These are phyloP conservation scores for Crypturellus undulatus DNA, from an alignment of 2,113 vertebrate genomes.

Conservation along the genomic window DNA sequence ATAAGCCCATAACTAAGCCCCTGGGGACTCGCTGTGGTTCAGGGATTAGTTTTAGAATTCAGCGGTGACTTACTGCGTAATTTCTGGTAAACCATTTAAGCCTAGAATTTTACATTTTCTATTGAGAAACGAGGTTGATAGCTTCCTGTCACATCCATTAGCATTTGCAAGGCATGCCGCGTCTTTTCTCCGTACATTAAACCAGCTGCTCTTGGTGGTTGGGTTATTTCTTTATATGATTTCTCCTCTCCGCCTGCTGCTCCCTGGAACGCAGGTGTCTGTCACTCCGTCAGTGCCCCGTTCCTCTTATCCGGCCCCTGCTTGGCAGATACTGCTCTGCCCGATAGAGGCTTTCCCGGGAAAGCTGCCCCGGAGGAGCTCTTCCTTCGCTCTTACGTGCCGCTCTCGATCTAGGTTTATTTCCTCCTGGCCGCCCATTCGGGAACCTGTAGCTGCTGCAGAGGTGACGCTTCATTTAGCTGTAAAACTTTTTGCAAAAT, in stretches of 20 bases:
- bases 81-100: conserved; percentile 45
- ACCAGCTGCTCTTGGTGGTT: neutral
- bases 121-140: neutral
- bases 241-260: neutral
- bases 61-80: conserved; percentile 21
- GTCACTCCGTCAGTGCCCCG: neutral
- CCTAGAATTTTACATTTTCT: conserved; percentile 25
- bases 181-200: neutral
- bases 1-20: neutral
- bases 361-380: rapidly evolving
- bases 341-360: neutral
- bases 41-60: conserved; percentile 48
- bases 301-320: neutral
- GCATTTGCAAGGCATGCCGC: neutral
- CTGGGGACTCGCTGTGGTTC: neutral
- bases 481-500: neutral
- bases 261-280: neutral
- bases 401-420: neutral
- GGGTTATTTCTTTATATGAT: neutral
- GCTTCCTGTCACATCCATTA: neutral
- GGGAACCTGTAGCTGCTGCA: rapidly evolving
- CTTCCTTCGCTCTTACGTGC: neutral
- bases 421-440: neutral
- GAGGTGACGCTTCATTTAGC: neutral
- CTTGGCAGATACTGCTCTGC: neutral